phyloP scores from a whole-genome alignment of 1,140 invertebrate species.

The Dryas iulia region DNA sequence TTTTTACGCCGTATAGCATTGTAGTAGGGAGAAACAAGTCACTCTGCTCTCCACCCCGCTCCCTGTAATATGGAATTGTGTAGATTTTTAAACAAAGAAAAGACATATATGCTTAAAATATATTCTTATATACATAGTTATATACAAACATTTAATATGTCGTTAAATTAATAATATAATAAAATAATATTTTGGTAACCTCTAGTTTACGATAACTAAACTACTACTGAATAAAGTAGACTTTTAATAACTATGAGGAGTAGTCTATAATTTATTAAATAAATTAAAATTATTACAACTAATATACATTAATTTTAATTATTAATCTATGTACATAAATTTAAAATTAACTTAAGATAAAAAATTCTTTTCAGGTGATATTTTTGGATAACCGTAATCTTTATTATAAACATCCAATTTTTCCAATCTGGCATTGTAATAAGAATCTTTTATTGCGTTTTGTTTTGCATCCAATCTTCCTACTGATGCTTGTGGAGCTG shows the following conservation, averaged over 20 bases:
- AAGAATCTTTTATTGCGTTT: constrained; percentile 35
- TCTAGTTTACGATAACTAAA: background rate
- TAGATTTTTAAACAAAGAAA: too few relatives aligned
- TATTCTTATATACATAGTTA: background rate
- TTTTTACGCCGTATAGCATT: too few relatives aligned
- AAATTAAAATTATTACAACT: background rate
- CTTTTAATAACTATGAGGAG: background rate
- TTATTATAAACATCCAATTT: constrained; percentile 47
- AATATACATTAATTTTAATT: constrained; percentile 2
- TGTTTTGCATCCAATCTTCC: constrained; percentile 44
- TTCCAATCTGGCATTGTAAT: constrained; percentile 53
- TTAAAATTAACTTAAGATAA: background rate
- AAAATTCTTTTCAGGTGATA: background rate
- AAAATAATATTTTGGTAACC: background rate
- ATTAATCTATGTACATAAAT: background rate
- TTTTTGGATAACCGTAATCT: constrained; percentile 51
- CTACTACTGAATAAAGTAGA: too few relatives aligned
- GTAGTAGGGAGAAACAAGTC: too few relatives aligned
- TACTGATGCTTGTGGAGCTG: constrained; percentile 58
- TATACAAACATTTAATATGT: background rate
- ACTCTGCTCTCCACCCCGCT: too few relatives aligned
- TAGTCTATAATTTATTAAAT: background rate
- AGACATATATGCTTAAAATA: background rate
- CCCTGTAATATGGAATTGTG: too few relatives aligned
- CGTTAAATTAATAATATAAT: background rate